phyloP scores from a whole-genome alignment of 2,888 invertebrate genomes.

The Agriotes lineatus region DNA sequence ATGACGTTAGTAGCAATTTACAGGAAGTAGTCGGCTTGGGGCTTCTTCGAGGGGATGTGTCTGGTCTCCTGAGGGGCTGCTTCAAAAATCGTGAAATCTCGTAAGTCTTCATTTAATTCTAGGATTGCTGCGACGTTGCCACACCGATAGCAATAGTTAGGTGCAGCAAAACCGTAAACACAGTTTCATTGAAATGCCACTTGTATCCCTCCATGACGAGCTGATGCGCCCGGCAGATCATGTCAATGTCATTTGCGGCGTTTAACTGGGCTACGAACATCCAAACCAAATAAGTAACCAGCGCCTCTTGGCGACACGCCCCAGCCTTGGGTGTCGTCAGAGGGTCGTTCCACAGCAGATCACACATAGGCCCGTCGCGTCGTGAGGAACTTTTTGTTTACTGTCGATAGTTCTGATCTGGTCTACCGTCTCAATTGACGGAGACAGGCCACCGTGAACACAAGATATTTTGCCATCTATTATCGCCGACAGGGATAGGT shows the following conservation, averaged over 20 bases:
- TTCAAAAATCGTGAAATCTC: conserved; percentile 99
- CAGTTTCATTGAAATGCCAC: conserved; percentile 99
- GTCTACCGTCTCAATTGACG: conserved; percentile 98
- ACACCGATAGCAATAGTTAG: conserved; percentile 99
- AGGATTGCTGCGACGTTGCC: conserved; percentile 99
- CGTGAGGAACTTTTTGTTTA: conserved; percentile 98
- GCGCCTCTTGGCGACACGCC: conserved; percentile 99
- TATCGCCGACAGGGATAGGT: conserved; percentile 94
- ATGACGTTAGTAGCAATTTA: conserved; percentile 67
- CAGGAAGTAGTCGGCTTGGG: conserved; percentile 98
- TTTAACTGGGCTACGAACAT: conserved; percentile 98
- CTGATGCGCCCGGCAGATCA: conserved; percentile 99
- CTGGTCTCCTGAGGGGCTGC: conserved; percentile 98
- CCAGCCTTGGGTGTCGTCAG: conserved; percentile 92
- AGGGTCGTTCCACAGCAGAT: conserved; percentile 98
- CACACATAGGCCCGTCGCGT: conserved; percentile 99
- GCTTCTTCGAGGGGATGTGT: conserved; percentile 97
- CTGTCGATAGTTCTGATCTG: conserved; percentile 98
- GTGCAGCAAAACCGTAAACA: conserved; percentile 99
- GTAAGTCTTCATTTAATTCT: conserved; percentile 97
- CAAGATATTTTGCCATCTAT: conserved; percentile 99
- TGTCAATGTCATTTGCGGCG: conserved; percentile 96
- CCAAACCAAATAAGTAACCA: conserved; percentile 97
- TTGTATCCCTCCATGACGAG: conserved; percentile 99
- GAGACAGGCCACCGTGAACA: conserved; percentile 90